Base-by-base conservation (phyloP, 2,888 invertebrate genomes). In the Temnothorax unifasciatus region DNA sequence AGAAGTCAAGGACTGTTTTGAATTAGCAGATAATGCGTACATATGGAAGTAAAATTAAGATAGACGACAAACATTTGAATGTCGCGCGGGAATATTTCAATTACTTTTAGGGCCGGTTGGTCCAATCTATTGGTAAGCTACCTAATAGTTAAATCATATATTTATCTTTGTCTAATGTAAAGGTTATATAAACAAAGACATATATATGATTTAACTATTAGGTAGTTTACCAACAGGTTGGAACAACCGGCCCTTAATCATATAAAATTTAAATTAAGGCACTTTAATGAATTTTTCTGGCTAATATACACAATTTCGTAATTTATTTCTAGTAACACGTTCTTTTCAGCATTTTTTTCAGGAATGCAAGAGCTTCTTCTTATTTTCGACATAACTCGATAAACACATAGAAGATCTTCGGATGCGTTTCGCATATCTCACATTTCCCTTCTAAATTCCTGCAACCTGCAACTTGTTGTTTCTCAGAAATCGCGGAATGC, bases 401-500 rank as follows among this genome's bases (percentile, higher is more conserved):
- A 63, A 21, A 44, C 21, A 6, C 8, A 34, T 21, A 57, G 4
- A 25, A 64, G 6, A 34, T 11, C 6, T 64, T 21, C 9, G 8
- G 3, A 38, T 50, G 38, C 5, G 15, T 50, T 50, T 63, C 13
- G n/a, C 38, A 63, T 76, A 3, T 63, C 21, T 34, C 18, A 8
- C 25, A n/a, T 50, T 47, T 21, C 50, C 29, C 64, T 25, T 6
- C 1, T 18, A 34, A 75, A 63, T 66, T 66, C 52, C 13, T 52
- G 25, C 52, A 18, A 52, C 15, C 41, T 50, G 41, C 52, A 25
- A 77, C 75, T 54, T 52, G 74, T 86, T 85, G 66, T 76, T 47
- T 68, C 73, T 44, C 54, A 71, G 85, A 88, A 81, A 84, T 68
- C 89, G 89, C 44, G 44, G 66, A 88, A 90, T 90, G 89, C 52